Base-by-base conservation (phyloP, 2,113 vertebrate species). In the Takifugu bimaculatus region DNA sequence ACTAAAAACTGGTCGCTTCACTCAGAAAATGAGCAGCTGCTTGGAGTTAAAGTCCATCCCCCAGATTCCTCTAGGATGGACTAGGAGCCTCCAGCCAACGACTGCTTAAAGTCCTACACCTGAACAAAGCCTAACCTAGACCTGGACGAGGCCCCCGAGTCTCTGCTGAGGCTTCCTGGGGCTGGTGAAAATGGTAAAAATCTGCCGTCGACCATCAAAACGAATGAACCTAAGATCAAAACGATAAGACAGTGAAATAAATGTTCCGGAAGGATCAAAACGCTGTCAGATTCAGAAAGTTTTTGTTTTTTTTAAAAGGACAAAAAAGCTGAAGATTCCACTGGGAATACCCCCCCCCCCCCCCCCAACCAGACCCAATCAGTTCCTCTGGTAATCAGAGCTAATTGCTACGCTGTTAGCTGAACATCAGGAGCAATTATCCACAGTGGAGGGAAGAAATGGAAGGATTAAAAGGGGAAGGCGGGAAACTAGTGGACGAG, bases 381-480 rank as follows among this genome's bases (percentile, higher is more conserved):
- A 63, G 57, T 72, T 79, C 57, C 77, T 71, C 75, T 50, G 13
- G 64, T 81, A 85, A 87, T 85, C 77, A 80, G 76, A 60, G 70
- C 77, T 84, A 80, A 86, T 86, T 86, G 78, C 72, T 72, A 72
- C 20, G 72, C 59, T 68, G 50, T 72, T 70, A 20, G 61, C 49
- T 45, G 63, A 77, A 82, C 62, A 61, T 64, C 57, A 64, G 65
- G 57, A 61, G 74, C 66, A 63, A 87, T 85, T 79, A 72, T 83
- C 85, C 80, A 83, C 60, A 61, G n/a, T 55, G 57, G 35, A 66
- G 57, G 68, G 49, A 60, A 60, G 59, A 61, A 60, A 43, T n/a
- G 29, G 72, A 26, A 7, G n/a, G 45, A n/a, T 15, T 14, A 48
- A 48, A 15, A n/a, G 45, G 6, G 45, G 45, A 48, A 48, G 45